Conservation (phyloP, 2,113 vertebrate genomes). For the Budorcas taxicolor region DNA sequence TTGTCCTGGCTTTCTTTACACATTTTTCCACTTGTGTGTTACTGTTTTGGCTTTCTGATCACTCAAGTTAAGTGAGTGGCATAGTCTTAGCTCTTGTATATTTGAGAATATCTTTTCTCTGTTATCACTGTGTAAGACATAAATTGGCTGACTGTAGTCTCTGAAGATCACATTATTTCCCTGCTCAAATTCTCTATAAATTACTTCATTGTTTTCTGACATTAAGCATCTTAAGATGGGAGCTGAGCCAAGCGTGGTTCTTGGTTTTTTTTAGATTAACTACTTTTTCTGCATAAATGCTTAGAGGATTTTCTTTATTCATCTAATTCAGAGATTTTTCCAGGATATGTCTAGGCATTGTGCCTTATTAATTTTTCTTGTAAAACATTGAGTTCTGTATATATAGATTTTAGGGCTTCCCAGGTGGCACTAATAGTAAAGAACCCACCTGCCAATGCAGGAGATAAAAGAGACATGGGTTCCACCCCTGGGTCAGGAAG, state of each 20-base stretch:
- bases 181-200: not conserved
- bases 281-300: not conserved
- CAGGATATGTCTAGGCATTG: not conserved
- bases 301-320: not conserved
- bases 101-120: not conserved
- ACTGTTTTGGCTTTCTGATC: not conserved
- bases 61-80: not conserved
- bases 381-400: not conserved
- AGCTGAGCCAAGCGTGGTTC: not conserved
- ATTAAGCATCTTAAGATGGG: not conserved
- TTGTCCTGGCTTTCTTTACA: not conserved
- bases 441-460: not conserved
- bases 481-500: not conserved
- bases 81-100: not conserved
- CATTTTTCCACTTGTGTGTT: not conserved
- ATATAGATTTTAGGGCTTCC: not conserved
- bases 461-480: not conserved
- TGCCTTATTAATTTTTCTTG: not conserved
- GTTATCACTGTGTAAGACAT: not conserved
- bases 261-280: not conserved
- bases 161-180: not conserved
- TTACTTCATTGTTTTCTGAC: not conserved
- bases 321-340: not conserved
- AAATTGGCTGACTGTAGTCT: not conserved
- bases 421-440: not conserved